phyloP scores from a whole-genome alignment of 2,888 invertebrate genomes.

The Andrena dorsata region DNA sequence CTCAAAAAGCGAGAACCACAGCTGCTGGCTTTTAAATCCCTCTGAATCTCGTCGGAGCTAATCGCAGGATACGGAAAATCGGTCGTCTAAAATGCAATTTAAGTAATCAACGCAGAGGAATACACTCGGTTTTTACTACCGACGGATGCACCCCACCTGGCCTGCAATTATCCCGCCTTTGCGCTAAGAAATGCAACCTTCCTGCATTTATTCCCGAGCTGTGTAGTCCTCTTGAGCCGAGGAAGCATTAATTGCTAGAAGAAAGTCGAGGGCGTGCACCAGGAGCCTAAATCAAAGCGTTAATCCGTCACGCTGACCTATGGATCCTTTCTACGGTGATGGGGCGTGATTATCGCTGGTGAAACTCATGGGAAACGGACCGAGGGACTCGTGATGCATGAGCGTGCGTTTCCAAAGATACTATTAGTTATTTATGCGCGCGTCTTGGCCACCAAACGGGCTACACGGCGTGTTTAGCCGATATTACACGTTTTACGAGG shows the following conservation, averaged over 20 bases:
- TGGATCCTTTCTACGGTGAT: conserved; percentile 18
- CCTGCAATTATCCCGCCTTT: conserved; percentile 27
- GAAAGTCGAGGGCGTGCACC: conserved; percentile 24
- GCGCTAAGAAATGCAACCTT: conserved; percentile 5
- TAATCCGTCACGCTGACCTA: conserved; percentile 54
- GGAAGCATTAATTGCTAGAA: not conserved
- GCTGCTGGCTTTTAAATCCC: not conserved
- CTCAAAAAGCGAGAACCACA: not conserved
- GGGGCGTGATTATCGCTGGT: conserved; percentile 34
- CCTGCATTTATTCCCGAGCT: conserved; percentile 10
- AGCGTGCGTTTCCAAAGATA: conserved; percentile 34
- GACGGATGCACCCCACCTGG: not conserved
- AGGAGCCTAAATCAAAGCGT: conserved; percentile 55
- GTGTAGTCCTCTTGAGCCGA: not conserved
- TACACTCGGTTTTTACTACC: conserved; percentile 28
- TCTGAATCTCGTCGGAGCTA: not conserved
- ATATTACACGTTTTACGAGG: not conserved
- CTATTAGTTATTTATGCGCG: conserved; percentile 39
- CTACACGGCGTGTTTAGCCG: not conserved
- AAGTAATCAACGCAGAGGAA: conserved; percentile 26
- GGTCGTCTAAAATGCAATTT: conserved; percentile 28
- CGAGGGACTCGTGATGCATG: conserved; percentile 5
- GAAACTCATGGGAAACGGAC: conserved; percentile 66
- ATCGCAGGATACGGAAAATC: conserved; percentile 8
- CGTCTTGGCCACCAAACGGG: conserved; percentile 23